Percentiles rank a stretch among this genome's conserved stretches.
Conservation (phyloP, 2,888 invertebrate species). For the Glaucopsyche alexis region DNA sequence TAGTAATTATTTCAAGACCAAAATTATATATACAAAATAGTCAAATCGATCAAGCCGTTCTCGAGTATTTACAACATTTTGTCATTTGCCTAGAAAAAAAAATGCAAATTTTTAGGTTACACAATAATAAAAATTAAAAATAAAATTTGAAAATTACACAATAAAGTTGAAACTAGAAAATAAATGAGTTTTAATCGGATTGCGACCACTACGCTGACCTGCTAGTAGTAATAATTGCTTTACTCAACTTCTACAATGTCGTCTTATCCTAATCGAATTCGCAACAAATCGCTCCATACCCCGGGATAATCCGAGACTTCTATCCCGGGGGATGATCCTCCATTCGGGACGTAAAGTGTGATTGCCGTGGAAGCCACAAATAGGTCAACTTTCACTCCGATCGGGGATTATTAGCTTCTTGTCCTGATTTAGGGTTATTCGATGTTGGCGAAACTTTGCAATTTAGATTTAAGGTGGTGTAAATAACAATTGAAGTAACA, state of each 20-base stretch:
- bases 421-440: not conserved
- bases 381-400: constrained; percentile 10
- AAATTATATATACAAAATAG: too few species aligned
- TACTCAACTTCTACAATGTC: not conserved
- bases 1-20: too few species aligned
- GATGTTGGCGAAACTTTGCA: not conserved
- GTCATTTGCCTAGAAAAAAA: too few species aligned
- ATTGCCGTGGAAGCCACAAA: constrained; percentile 1
- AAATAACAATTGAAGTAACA: too few species aligned
- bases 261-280: constrained; percentile 1
- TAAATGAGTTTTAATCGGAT: too few species aligned
- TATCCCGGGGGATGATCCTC: not conserved
- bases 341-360: not conserved
- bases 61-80: too few species aligned
- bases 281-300: not conserved
- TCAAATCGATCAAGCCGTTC: too few species aligned
- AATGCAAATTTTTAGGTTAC: too few species aligned
- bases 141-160: too few species aligned
- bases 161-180: too few species aligned
- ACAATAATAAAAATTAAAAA: too few species aligned
- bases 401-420: not conserved
- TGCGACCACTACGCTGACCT: too few species aligned
- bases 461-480: not conserved
- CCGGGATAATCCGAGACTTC: not conserved
- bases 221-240: not conserved